Conservation (phyloP, 2,797 vertebrate species). For the Lepus townsendii region DNA sequence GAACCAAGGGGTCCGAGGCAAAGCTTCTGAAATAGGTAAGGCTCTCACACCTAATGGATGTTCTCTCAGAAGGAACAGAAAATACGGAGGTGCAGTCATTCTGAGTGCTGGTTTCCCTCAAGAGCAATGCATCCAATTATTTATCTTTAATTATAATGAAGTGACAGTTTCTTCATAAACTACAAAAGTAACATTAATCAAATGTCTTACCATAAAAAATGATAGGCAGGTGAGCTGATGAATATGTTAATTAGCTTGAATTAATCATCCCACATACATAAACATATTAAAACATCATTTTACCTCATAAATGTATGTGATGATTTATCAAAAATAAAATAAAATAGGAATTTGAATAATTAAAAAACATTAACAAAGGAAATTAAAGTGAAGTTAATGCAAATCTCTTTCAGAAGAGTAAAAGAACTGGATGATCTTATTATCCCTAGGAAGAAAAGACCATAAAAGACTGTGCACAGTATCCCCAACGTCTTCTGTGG, state of each 20-base stretch:
- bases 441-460: not conserved
- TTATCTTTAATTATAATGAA: conserved; percentile 35
- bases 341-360: not conserved
- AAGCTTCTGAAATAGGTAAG: not conserved
- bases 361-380: conserved; percentile 33
- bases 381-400: not conserved
- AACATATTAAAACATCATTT: not conserved
- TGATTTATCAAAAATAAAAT: not conserved
- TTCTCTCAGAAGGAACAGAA: conserved; percentile 41
- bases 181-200: conserved; percentile 3
- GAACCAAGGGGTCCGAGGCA: not conserved
- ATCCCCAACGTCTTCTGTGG: not conserved
- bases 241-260: not conserved
- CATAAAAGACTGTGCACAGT: not conserved
- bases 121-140: not conserved
- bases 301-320: not conserved
- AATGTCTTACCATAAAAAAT: not conserved
- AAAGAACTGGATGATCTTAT: not conserved
- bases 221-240: not conserved
- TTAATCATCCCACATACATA: not conserved
- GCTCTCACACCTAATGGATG: not conserved
- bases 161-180: not conserved
- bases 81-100: not conserved
- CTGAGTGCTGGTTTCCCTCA: not conserved
- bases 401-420: not conserved